These are phyloP conservation scores for Odontomyia ornata DNA, from an alignment of 2,888 invertebrate species.

Conservation along the genomic window DNA sequence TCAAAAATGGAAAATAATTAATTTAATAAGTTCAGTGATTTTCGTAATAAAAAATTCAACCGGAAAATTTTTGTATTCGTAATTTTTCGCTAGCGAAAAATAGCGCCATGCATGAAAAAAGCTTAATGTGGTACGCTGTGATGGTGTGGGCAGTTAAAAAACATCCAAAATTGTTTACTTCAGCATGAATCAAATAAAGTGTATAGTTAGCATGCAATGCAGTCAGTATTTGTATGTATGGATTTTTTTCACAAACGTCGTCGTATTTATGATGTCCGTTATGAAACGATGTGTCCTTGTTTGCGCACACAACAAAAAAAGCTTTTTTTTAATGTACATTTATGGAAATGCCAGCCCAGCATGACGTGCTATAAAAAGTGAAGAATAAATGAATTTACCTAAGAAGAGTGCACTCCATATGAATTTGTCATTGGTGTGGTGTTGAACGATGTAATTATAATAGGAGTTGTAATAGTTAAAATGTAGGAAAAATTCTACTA, in stretches of 20 bases:
- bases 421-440: conserved; percentile 37
- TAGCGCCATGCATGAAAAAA: background rate
- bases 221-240: background rate
- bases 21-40: background rate
- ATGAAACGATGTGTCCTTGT: no score
- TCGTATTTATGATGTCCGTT: no score
- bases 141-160: background rate
- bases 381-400: conserved; percentile 39
- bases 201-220: background rate
- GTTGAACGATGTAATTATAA: conserved; percentile 1
- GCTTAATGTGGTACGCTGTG: background rate
- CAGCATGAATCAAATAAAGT: background rate
- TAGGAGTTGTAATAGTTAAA: background rate
- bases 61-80: no score
- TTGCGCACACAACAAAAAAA: background rate
- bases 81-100: background rate
- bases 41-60: no score
- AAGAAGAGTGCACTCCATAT: conserved; percentile 37
- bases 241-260: no score
- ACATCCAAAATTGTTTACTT: background rate
- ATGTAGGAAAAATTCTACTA: no score
- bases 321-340: background rate
- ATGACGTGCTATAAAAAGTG: conserved; percentile 21
- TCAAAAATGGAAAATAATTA: background rate
- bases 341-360: background rate